phyloP scores from a whole-genome alignment of 2,888 invertebrate genomes.

The Drosophila meridionalis region DNA sequence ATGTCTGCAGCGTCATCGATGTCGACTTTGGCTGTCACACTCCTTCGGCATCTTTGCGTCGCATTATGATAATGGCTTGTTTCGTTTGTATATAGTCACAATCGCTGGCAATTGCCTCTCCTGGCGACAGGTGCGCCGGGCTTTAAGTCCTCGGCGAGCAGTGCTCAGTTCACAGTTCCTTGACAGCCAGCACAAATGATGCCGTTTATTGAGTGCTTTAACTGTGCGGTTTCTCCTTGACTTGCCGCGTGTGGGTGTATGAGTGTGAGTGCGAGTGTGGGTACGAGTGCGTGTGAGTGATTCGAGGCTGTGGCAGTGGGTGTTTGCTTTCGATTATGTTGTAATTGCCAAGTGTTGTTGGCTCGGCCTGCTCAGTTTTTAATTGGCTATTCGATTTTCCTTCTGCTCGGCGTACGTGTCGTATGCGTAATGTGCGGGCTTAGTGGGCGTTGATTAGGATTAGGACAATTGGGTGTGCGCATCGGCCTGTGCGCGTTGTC shows the following conservation, averaged over 20 bases:
- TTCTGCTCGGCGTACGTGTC: constrained; percentile 61
- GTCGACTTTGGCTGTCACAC: constrained; percentile 48
- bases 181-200: constrained; percentile 67
- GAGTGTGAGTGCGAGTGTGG: not conserved
- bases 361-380: constrained; percentile 56
- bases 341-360: constrained; percentile 58
- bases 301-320: not conserved
- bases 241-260: not conserved
- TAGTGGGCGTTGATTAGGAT: constrained; percentile 58
- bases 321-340: constrained; percentile 49
- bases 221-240: constrained; percentile 51
- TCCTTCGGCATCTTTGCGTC: constrained; percentile 66
- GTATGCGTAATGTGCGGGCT: constrained; percentile 75
- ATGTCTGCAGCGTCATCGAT: constrained; percentile 51
- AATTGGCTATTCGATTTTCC: constrained; percentile 70
- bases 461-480: constrained; percentile 49
- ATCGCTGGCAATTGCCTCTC: constrained; percentile 39
- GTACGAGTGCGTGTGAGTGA: not conserved
- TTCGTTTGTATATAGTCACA: constrained; percentile 66
- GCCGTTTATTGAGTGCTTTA: constrained; percentile 74
- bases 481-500: constrained; percentile 44
- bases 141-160: constrained; percentile 55
- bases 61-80: constrained; percentile 77
- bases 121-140: constrained; percentile 58
- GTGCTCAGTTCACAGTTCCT: constrained; percentile 35